Base-by-base conservation (phyloP, 2,113 vertebrate species). In the Corydoras sp. region DNA sequence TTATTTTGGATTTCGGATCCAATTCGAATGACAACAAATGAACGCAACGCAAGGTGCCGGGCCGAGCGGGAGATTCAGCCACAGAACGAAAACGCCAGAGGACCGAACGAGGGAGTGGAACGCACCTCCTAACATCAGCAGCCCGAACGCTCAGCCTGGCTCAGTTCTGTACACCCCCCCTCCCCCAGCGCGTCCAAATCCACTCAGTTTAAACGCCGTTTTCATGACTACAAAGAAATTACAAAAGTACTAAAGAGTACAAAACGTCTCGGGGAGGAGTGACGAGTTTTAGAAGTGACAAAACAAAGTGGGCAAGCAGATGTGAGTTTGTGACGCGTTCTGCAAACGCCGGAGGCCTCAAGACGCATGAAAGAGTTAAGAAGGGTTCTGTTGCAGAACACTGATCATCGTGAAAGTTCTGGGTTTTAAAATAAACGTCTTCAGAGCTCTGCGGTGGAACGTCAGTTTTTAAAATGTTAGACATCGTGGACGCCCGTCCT, bases 1-100 rank as follows among this genome's bases (percentile, higher is more conserved):
- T 98, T 97, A 98, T 98, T 98, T 94, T 97, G 94, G 93, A 94
- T 93, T 93, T 75, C 92, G 91, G 93, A 95, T 97, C 93, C 91
- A 92, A 94, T 91, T 95, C 89, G 91, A 96, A 94, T 92, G 93
- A 93, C 90, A 95, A 93, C 95, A 94, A 94, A 95, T 92, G 89
- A 90, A 96, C 92, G 93, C 92, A 94, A 95, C 92, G 91, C 86
- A 89, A 92, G 91, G 69, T 54, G 71, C 70, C 64, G 60, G 56
- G 63, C 48, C 51, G 63, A 53, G 64, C n/a, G 65, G 67, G 51
- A 89, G 88, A 82, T 91, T 90, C 88, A 89, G 90, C 88, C 93
- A 92, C 89, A n/a, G n/a, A n/a, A n/a, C n/a, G n/a, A 90, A 90
- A 88, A 84, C 87, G 88, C 72, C 32, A n/a, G 69, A 68, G 60